These are phyloP conservation scores for Dasypus novemcinctus DNA, from an alignment of 2,113 vertebrate species.

Conservation along the genomic window DNA sequence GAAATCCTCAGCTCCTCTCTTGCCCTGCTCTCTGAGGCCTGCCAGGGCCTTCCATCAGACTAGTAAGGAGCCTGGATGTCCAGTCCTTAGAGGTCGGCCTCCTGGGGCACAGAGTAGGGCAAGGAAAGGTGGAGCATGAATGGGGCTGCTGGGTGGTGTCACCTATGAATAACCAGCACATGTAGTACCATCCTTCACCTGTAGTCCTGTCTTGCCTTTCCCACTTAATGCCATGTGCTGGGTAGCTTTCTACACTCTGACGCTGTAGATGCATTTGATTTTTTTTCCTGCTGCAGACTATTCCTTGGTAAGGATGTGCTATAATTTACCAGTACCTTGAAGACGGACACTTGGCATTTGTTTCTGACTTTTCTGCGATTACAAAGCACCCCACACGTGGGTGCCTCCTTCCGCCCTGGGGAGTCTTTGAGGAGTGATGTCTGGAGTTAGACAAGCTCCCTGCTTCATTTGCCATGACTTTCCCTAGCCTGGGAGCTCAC, in stretches of 20 bases:
- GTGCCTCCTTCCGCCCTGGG: background rate
- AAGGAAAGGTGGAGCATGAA: background rate
- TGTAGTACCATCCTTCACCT: fast-evolving
- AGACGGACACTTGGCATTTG: fast-evolving
- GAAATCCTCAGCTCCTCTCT: background rate
- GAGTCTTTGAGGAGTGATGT: background rate
- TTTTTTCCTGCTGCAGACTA: background rate
- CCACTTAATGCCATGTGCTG: background rate
- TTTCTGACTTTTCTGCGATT: background rate
- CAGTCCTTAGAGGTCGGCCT: no score
- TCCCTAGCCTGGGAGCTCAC: background rate
- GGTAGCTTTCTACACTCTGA: background rate
- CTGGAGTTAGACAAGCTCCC: background rate
- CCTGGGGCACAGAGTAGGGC: background rate
- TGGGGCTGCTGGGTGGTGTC: background rate
- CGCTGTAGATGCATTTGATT: background rate
- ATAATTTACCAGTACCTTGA: background rate
- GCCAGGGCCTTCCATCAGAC: background rate
- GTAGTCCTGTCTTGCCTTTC: background rate
- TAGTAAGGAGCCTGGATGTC: background rate
- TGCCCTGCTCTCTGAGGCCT: background rate
- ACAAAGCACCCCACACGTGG: fast-evolving
- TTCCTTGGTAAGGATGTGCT: background rate
- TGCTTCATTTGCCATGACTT: no score
- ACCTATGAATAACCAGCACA: background rate